These are phyloP conservation scores for Apostichopus californicus DNA, from an alignment of 35 echinoderm and acorn worm species.

Conservation along the genomic window DNA sequence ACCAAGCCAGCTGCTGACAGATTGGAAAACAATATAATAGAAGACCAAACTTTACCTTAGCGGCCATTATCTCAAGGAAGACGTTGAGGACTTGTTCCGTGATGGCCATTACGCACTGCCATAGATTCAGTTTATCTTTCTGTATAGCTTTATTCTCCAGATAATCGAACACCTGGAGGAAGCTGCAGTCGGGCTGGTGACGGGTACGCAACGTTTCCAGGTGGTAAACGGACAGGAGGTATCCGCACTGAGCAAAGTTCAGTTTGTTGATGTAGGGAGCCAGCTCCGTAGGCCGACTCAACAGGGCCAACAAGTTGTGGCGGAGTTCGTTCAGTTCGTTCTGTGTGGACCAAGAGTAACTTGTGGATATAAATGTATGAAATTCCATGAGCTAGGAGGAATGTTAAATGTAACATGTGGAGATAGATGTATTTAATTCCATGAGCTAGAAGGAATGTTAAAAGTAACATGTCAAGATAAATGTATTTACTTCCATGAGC, in stretches of 20 bases:
- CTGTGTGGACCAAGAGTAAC: constrained; percentile 5
- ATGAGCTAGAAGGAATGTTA: too few species aligned
- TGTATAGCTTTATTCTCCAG: constrained; percentile 92
- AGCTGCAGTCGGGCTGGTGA: constrained; percentile 68
- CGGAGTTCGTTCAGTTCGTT: constrained; percentile 94
- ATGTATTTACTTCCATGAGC: too few species aligned
- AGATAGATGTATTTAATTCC: too few species aligned
- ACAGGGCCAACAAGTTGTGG: constrained; percentile 75
- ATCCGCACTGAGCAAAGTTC: constrained; percentile 96
- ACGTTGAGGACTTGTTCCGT: constrained; percentile 89
- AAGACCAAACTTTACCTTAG: constrained; percentile 61
- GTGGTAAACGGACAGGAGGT: constrained; percentile 89
- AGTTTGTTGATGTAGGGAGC: constrained; percentile 89
- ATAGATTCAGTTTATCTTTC: constrained; percentile 96
- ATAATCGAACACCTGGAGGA: constrained; percentile 83
- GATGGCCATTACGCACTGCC: constrained; percentile 87
- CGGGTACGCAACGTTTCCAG: constrained; percentile 83
- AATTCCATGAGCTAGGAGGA: background rate
- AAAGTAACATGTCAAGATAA: too few species aligned
- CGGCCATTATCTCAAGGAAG: constrained; percentile 90
- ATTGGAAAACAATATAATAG: too few species aligned
- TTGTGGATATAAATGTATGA: background rate
- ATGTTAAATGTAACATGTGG: background rate
- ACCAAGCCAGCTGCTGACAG: too few species aligned
- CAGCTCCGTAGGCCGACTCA: constrained; percentile 74